Conservation (phyloP, 2,888 invertebrate species). For the Didymodactylos carnosus region DNA sequence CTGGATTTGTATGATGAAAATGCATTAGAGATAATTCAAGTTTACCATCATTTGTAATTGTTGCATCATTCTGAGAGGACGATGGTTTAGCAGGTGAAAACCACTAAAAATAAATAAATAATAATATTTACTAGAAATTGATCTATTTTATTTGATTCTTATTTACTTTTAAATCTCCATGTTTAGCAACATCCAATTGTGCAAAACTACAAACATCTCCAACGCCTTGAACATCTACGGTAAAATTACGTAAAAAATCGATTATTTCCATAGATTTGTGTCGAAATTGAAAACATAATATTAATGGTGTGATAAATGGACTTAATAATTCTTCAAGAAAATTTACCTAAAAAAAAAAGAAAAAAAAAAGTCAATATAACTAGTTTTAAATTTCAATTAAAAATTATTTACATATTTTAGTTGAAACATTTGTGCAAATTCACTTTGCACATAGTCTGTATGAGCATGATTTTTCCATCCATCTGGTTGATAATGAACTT, state of each 20-base stretch:
- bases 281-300: constrained; percentile 10
- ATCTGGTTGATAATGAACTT: constrained; percentile 78
- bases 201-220: constrained; percentile 14
- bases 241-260: constrained; percentile 13
- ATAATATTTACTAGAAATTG: no score
- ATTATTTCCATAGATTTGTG: constrained; percentile 6
- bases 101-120: neutral
- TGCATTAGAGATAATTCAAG: constrained; percentile 84
- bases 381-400: neutral
- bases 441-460: constrained; percentile 57
- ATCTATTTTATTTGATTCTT: neutral
- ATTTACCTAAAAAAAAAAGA: neutral
- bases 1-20: constrained; percentile 39
- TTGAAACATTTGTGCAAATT: constrained; percentile 80
- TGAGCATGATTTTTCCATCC: constrained; percentile 76
- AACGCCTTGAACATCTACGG: constrained; percentile 5
- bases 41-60: constrained; percentile 57
- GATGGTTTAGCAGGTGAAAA: neutral
- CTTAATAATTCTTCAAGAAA: constrained; percentile 12
- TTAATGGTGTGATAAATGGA: constrained; percentile 13
- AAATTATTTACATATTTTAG: constrained; percentile 50
- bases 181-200: constrained; percentile 1
- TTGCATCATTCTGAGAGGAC: neutral
- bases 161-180: neutral
- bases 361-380: neutral